Evolutionary conservation across 2,797 vertebrate species (phyloP).

Genomic region (Coracias cyanogaster): DNA sequence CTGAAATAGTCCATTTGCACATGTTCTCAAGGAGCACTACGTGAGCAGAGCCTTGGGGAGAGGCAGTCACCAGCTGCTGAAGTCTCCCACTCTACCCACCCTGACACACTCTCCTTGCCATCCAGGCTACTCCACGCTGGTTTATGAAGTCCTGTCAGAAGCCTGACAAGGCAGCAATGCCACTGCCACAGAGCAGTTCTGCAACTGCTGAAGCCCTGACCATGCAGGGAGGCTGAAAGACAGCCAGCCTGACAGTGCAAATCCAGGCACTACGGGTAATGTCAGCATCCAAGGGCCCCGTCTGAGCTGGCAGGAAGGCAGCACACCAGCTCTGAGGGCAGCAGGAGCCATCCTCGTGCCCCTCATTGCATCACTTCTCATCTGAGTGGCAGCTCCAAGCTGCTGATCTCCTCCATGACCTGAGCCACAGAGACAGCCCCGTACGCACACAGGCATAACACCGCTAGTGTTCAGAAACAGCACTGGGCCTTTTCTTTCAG

Average conservation of each 20-base stretch:
- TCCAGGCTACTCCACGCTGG: not conserved
- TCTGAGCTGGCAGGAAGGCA: not conserved
- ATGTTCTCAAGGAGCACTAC: not conserved
- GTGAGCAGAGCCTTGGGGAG: not conserved
- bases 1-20: not conserved
- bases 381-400: not conserved
- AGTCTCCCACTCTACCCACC: not conserved
- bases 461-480: not conserved
- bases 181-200: not conserved
- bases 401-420: fast-evolving
- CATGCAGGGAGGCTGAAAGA: not conserved
- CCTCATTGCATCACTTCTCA: not conserved
- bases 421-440: not conserved
- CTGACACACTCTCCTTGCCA: not conserved
- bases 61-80: not conserved
- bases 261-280: not conserved
- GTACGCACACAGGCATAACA: fast-evolving
- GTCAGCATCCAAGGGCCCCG: fast-evolving
- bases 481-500: not conserved
- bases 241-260: not conserved
- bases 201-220: not conserved
- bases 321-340: not conserved
- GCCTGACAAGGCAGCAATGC: not conserved
- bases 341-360: not conserved
- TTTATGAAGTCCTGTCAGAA: not conserved